phyloP scores from a whole-genome alignment of 2,113 vertebrate genomes.

The Mirza zaza region DNA sequence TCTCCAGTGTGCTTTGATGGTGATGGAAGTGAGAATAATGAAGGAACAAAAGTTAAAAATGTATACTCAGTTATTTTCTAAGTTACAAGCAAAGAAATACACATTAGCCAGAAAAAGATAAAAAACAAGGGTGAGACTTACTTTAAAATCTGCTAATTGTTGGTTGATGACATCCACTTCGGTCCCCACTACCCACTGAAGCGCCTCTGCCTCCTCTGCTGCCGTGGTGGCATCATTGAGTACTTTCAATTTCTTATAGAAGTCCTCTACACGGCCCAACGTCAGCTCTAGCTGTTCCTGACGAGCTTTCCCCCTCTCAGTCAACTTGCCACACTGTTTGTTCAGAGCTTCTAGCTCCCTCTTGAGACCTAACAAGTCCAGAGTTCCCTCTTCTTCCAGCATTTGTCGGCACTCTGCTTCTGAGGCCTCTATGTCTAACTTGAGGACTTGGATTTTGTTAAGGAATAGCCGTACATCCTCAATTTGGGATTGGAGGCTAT shows the following conservation, averaged over 20 bases:
- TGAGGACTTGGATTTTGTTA: conserved; percentile 87
- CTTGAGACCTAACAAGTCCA: conserved; percentile 93
- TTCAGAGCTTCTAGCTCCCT: conserved; percentile 94
- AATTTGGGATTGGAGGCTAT: conserved; percentile 95
- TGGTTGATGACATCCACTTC: conserved; percentile 97
- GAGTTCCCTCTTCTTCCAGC: conserved; percentile 94
- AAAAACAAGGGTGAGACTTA: conserved; percentile 78
- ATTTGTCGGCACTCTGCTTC: conserved; percentile 90
- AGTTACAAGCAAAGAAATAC: conserved; percentile 41
- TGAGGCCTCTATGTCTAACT: conserved; percentile 89
- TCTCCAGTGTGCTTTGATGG: background rate
- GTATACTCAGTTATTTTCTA: background rate
- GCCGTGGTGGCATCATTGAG: conserved; percentile 89
- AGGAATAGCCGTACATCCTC: conserved; percentile 91
- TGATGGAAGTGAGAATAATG: background rate
- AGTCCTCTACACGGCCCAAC: conserved; percentile 88
- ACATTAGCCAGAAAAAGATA: background rate
- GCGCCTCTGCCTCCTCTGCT: conserved; percentile 89
- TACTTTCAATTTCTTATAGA: conserved; percentile 89
- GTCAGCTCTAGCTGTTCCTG: conserved; percentile 92
- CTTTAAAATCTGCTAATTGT: conserved; percentile 96
- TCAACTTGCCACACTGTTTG: conserved; percentile 94
- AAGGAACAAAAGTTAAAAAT: background rate
- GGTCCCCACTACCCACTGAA: conserved; percentile 92
- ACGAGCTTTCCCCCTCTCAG: conserved; percentile 89